Percentiles rank a stretch among this genome's conserved stretches.
Conservation (phyloP, 2,888 invertebrate species). For the Branchellion lobata region DNA sequence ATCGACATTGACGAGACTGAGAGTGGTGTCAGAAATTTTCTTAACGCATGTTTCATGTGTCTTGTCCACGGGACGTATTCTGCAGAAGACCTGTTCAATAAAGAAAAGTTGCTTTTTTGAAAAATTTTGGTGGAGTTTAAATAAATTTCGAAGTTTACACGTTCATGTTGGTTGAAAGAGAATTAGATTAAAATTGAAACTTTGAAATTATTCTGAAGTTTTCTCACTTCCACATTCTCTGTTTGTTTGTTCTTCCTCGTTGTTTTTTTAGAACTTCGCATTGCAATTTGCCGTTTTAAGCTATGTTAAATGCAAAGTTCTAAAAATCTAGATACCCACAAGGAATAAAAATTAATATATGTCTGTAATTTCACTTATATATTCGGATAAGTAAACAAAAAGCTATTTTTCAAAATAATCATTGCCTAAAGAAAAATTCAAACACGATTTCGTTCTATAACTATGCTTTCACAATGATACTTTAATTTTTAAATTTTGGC, state of each 20-base stretch:
- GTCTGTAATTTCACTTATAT: no score
- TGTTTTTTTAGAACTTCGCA: background rate
- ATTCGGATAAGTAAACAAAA: no score
- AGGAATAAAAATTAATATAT: no score
- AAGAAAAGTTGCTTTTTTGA: background rate
- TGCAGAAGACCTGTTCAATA: constrained; percentile 80
- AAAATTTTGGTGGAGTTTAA: background rate
- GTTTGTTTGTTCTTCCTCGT: constrained; percentile 26
- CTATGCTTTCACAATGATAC: no score
- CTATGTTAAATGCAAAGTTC: no score
- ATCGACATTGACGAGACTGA: constrained; percentile 62
- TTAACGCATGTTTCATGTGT: constrained; percentile 65
- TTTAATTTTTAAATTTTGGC: no score
- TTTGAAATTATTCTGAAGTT: background rate
- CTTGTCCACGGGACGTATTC: constrained; percentile 75
- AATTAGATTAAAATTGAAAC: background rate
- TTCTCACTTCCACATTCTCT: constrained; percentile 47
- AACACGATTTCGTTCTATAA: no score
- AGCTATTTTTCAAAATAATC: no score
- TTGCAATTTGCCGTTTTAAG: no score
- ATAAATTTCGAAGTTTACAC: background rate
- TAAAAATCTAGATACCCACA: no score
- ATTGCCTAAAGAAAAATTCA: no score
- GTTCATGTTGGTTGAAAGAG: background rate
- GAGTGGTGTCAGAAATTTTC: constrained; percentile 57